Evolutionary conservation across 2,888 invertebrate species (phyloP).

Genomic region (Unio delphinus): DNA sequence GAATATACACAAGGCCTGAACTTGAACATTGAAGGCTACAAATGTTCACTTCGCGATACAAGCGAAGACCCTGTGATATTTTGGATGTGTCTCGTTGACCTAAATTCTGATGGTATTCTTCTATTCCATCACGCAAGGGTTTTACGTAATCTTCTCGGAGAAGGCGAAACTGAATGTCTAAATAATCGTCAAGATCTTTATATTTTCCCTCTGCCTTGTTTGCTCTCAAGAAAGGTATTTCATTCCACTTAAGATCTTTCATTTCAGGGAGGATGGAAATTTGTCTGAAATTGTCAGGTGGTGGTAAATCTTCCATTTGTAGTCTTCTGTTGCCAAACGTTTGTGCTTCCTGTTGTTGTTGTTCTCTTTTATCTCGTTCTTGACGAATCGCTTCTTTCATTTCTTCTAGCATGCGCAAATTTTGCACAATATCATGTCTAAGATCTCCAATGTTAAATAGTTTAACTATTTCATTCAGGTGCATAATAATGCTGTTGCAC

Average conservation of each 20-base stretch:
- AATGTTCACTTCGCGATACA: constrained; percentile 61
- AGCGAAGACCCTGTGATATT: constrained; percentile 42
- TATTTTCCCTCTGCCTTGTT: constrained; percentile 80
- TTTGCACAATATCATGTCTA: neutral
- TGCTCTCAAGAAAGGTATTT: constrained; percentile 73
- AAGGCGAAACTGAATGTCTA: constrained; percentile 83
- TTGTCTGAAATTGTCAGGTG: constrained; percentile 33
- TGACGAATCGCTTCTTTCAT: constrained; percentile 4
- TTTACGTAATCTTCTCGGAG: constrained; percentile 86
- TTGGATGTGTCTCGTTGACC: constrained; percentile 7
- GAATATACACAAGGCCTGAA: constrained; percentile 48
- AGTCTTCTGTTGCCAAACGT: neutral
- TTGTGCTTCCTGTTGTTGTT: neutral
- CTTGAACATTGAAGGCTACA: constrained; percentile 46
- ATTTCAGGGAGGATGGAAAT: constrained; percentile 55
- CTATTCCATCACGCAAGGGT: constrained; percentile 81
- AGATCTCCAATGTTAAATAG: constrained; percentile 3
- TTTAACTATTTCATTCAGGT: constrained; percentile 7
- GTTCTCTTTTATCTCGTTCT: constrained; percentile 1
- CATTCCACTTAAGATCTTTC: constrained; percentile 63
- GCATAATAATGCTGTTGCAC: constrained; percentile 7
- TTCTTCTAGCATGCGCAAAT: constrained; percentile 1
- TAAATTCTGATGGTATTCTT: constrained; percentile 72
- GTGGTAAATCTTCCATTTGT: constrained; percentile 8
- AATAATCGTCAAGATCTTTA: constrained; percentile 79